Conservation (phyloP, 2,113 vertebrate species). For the Notarius quadriscutis region DNA sequence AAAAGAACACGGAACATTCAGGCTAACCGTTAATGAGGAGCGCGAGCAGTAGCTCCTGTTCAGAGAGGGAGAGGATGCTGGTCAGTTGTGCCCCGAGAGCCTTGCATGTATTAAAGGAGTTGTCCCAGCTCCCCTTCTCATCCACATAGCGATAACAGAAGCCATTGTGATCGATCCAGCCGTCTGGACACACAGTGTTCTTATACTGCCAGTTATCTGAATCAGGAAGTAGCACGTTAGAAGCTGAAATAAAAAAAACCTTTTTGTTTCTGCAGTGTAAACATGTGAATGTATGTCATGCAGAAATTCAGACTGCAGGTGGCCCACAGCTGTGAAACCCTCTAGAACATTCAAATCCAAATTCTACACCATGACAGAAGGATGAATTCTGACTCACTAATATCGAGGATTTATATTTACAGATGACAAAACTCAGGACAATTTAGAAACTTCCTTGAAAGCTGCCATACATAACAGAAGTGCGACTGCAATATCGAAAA, state of each 20-base stretch:
- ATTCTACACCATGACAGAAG: neutral
- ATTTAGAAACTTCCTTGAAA: neutral
- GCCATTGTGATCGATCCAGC: slow-evolving; percentile 82
- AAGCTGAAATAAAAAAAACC: neutral
- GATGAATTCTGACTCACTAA: neutral
- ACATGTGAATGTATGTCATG: slow-evolving; percentile 20
- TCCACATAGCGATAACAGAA: slow-evolving; percentile 82
- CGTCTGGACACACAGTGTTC: slow-evolving; percentile 76
- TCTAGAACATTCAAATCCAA: slow-evolving; percentile 36
- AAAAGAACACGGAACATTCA: neutral
- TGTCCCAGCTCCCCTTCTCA: slow-evolving; percentile 78
- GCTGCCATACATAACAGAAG: neutral
- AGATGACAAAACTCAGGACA: neutral
- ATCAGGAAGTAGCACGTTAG: slow-evolving; percentile 1
- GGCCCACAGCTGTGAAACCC: slow-evolving; percentile 57
- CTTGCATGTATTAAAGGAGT: slow-evolving; percentile 76
- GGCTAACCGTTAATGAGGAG: slow-evolving; percentile 80
- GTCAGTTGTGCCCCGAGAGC: slow-evolving; percentile 72
- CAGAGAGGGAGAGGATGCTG: slow-evolving; percentile 80
- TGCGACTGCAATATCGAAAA: neutral
- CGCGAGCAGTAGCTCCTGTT: slow-evolving; percentile 79
- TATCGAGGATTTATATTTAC: neutral
- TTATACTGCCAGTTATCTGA: slow-evolving; percentile 86
- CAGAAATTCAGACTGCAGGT: slow-evolving; percentile 54
- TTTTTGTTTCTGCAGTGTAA: neutral